These are phyloP conservation scores for Bubo blakistoni DNA, from an alignment of 2,113 vertebrate species.

Conservation along the genomic window DNA sequence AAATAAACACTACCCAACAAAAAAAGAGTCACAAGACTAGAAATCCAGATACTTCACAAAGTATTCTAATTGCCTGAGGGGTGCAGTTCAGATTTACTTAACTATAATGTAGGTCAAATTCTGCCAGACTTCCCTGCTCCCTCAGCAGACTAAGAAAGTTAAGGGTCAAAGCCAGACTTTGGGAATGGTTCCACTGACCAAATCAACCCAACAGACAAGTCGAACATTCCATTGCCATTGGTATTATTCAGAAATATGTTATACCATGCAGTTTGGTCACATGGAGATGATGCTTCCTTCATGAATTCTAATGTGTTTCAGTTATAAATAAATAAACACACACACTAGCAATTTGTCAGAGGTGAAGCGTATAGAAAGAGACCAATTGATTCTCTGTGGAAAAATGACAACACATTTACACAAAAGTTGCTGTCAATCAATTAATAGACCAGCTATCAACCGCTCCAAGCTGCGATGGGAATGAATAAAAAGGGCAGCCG, in stretches of 20 bases:
- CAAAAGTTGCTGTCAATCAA: neutral
- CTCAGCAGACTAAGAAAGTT: neutral
- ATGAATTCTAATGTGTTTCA: neutral
- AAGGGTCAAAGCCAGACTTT: neutral
- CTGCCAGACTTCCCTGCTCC: neutral
- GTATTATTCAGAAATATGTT: neutral
- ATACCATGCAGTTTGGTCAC: neutral
- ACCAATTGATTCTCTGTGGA: neutral
- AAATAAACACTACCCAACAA: neutral
- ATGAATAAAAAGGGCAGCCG: neutral
- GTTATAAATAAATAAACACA: neutral
- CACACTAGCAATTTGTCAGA: neutral
- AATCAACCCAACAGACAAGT: neutral
- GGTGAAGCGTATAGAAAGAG: fast-evolving
- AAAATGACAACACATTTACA: neutral
- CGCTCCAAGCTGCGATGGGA: neutral
- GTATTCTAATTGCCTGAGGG: neutral
- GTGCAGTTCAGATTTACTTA: neutral
- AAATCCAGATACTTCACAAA: neutral
- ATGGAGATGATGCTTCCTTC: neutral
- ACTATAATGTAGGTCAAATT: neutral
- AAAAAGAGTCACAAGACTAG: neutral
- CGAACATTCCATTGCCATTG: neutral
- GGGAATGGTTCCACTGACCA: neutral
- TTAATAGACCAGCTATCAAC: neutral